phyloP scores from a whole-genome alignment of 1,140 invertebrate genomes.

The Zophobas atratus region DNA sequence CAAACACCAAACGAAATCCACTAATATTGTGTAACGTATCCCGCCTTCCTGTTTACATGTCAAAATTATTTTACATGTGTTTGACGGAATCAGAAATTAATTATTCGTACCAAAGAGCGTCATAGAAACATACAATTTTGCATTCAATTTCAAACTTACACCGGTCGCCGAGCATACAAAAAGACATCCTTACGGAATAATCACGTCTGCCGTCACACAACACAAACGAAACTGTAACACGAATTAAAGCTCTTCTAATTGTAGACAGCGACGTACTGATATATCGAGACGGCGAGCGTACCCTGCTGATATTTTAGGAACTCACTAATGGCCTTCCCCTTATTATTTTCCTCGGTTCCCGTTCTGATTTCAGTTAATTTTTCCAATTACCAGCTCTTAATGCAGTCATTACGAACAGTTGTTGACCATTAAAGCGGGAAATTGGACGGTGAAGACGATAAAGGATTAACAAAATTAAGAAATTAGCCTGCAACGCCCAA shows the following conservation, averaged over 20 bases:
- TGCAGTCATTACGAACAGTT: conserved; percentile 57
- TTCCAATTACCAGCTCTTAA: conserved; percentile 55
- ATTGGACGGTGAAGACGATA: conserved; percentile 47
- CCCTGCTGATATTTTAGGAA: conserved; percentile 51
- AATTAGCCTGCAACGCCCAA: conserved; percentile 45
- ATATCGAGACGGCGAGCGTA: conserved; percentile 35
- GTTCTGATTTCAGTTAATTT: conserved; percentile 55
- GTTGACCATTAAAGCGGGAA: conserved; percentile 53
- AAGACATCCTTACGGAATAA: conserved; percentile 22
- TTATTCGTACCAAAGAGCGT: conserved; percentile 23
- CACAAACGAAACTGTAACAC: conserved; percentile 39
- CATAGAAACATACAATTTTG: conserved; percentile 20
- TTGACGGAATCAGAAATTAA: conserved; percentile 8
- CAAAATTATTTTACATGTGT: too few species aligned
- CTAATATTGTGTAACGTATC: too few species aligned
- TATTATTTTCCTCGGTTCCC: conserved; percentile 49
- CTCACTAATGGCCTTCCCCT: conserved; percentile 46
- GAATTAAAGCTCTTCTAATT: conserved; percentile 32
- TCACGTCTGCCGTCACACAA: background rate
- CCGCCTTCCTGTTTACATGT: too few species aligned
- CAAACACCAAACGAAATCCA: too few species aligned
- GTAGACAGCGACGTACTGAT: conserved; percentile 27
- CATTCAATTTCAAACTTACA: conserved; percentile 36
- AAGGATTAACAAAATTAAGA: conserved; percentile 54
- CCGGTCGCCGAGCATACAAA: conserved; percentile 24